Evolutionary conservation across 1,140 invertebrate species (phyloP).

Genomic region (Caenorhabditis inopinata): DNA sequence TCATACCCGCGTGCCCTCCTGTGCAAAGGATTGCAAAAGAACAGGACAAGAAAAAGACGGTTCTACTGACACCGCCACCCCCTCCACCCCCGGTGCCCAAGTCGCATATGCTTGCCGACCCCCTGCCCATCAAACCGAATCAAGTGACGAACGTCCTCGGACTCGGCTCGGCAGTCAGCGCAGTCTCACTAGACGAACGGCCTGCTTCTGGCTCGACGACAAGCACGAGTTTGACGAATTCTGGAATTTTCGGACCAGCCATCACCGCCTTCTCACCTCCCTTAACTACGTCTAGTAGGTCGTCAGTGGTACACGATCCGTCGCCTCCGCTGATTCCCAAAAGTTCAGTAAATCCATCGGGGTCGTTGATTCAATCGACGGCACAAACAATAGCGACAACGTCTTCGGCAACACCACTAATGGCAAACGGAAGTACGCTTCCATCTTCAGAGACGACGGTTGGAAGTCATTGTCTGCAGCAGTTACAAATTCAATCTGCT

Average conservation of each 20-base stretch:
- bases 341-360: not conserved
- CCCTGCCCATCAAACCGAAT: not conserved
- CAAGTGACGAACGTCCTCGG: constrained; percentile 16
- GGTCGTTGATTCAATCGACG: not conserved
- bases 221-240: too few relatives aligned
- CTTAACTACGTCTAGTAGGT: constrained; percentile 39
- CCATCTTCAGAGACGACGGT: not conserved
- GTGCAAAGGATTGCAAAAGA: not conserved
- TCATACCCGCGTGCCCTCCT: constrained; percentile 39
- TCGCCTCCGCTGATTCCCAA: not conserved
- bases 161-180: not conserved
- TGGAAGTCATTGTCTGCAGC: not conserved
- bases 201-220: not conserved
- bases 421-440: not conserved
- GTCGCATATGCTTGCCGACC: not conserved
- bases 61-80: constrained; percentile 2
- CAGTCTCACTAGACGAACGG: not conserved
- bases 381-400: not conserved
- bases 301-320: constrained; percentile 28
- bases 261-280: constrained; percentile 34
- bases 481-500: constrained; percentile 5
- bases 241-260: not conserved
- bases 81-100: not conserved
- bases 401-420: not conserved
- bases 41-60: not conserved